These are phyloP conservation scores for Lepilemur ruficaudatus DNA, from an alignment of 2,797 vertebrate genomes.

Conservation along the genomic window DNA sequence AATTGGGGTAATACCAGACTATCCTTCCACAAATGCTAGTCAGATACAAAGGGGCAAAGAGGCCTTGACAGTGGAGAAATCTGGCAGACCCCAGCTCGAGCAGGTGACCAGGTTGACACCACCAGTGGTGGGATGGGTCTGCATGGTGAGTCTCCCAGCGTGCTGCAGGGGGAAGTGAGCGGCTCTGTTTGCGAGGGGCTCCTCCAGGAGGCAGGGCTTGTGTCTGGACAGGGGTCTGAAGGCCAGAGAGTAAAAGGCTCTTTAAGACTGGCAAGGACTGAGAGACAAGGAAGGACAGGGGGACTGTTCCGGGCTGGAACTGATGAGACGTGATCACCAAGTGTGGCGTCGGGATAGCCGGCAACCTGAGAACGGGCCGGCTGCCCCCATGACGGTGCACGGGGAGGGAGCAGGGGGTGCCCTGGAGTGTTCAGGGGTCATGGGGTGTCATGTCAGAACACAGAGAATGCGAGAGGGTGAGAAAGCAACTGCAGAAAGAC, in stretches of 20 bases:
- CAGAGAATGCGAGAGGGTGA: background rate
- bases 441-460: background rate
- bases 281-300: background rate
- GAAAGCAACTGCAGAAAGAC: background rate
- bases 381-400: rapidly evolving
- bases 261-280: background rate
- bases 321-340: too few relatives aligned
- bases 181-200: background rate
- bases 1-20: background rate
- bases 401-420: too few relatives aligned
- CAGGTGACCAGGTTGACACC: too few relatives aligned
- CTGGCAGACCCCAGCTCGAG: background rate
- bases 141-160: rapidly evolving
- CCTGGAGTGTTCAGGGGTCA: background rate
- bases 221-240: background rate
- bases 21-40: background rate
- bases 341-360: background rate
- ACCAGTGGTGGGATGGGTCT: background rate
- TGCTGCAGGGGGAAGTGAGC: background rate
- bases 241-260: background rate
- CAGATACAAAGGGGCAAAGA: background rate
- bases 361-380: rapidly evolving
- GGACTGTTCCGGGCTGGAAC: background rate
- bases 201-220: background rate
- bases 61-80: background rate